phyloP scores from a whole-genome alignment of 2,888 invertebrate species.

The Lepetodrilus schrolli region DNA sequence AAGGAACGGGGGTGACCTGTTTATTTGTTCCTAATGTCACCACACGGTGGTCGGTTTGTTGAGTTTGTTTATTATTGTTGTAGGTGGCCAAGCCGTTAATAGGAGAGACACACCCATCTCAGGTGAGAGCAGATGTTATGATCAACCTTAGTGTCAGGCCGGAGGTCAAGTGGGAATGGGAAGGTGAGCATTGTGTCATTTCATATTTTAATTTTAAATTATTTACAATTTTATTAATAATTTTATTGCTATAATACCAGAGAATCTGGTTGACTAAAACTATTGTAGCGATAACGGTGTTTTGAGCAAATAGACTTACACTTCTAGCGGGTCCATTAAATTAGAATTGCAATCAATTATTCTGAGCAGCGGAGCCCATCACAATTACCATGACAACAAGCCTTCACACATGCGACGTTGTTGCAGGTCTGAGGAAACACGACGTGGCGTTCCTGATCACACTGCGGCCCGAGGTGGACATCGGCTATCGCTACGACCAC shows the following conservation, averaged over 20 bases:
- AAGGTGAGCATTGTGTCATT: conserved; percentile 76
- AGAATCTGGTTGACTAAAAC: too few relatives aligned
- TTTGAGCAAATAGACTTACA: not conserved
- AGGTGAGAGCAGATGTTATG: conserved; percentile 95
- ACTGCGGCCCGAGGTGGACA: conserved; percentile 87
- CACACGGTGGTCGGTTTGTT: too few relatives aligned
- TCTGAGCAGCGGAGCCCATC: too few relatives aligned
- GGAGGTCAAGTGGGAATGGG: conserved; percentile 97
- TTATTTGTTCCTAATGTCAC: too few relatives aligned
- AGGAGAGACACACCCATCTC: conserved; percentile 93
- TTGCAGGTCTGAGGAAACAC: conserved; percentile 89
- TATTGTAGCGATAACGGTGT: not conserved
- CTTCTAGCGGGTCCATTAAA: not conserved
- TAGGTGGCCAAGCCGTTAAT: conserved; percentile 79
- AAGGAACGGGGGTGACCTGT: too few relatives aligned
- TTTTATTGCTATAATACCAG: too few relatives aligned
- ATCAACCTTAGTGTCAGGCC: conserved; percentile 92
- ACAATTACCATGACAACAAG: too few relatives aligned
- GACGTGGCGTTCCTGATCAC: conserved; percentile 98
- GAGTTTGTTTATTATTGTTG: too few relatives aligned
- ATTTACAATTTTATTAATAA: too few relatives aligned
- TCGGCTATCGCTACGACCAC: conserved; percentile 80
- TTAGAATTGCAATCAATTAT: too few relatives aligned
- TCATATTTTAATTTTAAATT: too few relatives aligned
- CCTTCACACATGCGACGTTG: too few relatives aligned